Evolutionary conservation across 2,797 vertebrate genomes (phyloP).

Genomic region (Vireo griseus): DNA sequence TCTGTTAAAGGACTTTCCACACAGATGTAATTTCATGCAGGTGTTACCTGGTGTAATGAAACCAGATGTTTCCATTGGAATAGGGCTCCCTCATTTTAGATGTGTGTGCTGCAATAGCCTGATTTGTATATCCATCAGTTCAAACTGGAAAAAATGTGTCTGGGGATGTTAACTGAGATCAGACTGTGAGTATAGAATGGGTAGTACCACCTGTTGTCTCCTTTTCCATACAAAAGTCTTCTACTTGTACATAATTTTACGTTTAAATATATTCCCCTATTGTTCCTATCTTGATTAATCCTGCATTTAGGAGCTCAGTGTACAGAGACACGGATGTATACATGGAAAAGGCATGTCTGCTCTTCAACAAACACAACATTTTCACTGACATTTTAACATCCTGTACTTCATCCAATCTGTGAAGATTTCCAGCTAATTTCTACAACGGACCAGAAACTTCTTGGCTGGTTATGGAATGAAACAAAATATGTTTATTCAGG

Average conservation of each 20-base stretch:
- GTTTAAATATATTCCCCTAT: background rate
- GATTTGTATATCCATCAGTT: background rate
- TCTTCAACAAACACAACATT: background rate
- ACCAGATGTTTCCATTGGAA: conserved; percentile 55
- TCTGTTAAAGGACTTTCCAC: conserved; percentile 56
- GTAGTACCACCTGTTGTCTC: background rate
- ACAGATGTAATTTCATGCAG: conserved; percentile 61
- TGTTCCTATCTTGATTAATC: background rate
- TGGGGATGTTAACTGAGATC: background rate
- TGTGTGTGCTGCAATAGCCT: background rate
- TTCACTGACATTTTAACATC: background rate
- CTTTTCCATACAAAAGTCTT: background rate
- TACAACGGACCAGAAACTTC: background rate
- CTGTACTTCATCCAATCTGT: accelerated
- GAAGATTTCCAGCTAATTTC: background rate
- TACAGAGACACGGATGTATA: accelerated
- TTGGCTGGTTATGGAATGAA: background rate
- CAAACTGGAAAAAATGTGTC: background rate
- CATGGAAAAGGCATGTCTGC: background rate
- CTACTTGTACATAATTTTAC: background rate
- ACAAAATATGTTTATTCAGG: background rate
- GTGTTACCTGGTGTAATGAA: conserved; percentile 63
- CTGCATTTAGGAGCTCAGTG: background rate
- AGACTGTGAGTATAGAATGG: background rate
- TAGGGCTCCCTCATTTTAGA: background rate